Conservation (phyloP, 2,113 vertebrate genomes). For the Trogon surrucura region DNA sequence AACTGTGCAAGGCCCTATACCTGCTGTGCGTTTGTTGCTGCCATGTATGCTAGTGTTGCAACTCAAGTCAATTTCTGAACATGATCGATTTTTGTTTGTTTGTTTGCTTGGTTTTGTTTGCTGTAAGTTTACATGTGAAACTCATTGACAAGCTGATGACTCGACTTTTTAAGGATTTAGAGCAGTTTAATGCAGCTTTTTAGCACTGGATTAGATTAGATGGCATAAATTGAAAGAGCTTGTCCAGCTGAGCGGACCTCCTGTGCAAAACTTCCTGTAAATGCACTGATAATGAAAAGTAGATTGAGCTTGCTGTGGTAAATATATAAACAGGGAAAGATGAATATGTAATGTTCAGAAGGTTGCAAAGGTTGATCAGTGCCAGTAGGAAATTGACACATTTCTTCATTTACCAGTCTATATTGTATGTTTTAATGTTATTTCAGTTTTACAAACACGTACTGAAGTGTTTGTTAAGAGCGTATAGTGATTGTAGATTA, state of each 20-base stretch:
- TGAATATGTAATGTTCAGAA: background rate
- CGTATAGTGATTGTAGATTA: accelerated
- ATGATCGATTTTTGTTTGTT: background rate
- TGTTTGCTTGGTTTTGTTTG: background rate
- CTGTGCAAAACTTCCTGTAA: background rate
- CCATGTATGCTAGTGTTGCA: accelerated
- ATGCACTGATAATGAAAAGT: background rate
- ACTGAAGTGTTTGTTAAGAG: background rate
- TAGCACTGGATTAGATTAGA: background rate
- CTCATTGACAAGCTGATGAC: background rate
- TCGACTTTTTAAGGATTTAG: background rate
- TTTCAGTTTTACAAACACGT: background rate
- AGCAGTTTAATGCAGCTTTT: background rate
- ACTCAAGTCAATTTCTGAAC: background rate
- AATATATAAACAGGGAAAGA: background rate
- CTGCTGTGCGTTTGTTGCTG: background rate
- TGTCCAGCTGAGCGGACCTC: background rate
- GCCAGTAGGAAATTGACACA: background rate
- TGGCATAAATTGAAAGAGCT: background rate
- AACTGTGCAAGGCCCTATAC: no score
- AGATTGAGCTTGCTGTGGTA: background rate
- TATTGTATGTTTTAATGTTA: background rate
- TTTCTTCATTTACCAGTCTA: background rate
- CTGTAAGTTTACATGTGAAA: background rate
- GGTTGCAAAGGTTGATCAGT: background rate